phyloP scores from a whole-genome alignment of 2,888 invertebrate species.

The Aphidius colemani region DNA sequence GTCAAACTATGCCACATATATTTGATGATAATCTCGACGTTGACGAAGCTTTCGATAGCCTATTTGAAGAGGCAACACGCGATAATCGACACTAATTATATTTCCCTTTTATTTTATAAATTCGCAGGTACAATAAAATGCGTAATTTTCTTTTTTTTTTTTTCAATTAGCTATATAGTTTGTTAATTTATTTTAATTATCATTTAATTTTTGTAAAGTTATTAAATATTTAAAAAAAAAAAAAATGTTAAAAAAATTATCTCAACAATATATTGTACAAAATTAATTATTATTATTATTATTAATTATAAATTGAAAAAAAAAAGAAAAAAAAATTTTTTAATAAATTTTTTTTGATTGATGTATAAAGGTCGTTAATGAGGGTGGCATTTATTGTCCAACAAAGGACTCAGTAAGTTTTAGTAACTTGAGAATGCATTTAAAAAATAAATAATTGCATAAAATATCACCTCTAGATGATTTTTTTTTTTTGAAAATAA shows the following conservation, averaged over 20 bases:
- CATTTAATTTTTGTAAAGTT: neutral
- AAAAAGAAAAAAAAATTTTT: no score
- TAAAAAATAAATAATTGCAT: conserved; percentile 31
- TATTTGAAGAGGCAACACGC: conserved; percentile 66
- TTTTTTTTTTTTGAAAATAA: no score
- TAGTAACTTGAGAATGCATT: conserved; percentile 28
- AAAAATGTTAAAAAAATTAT: conserved; percentile 1
- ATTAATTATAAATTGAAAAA: no score
- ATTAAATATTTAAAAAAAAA: neutral
- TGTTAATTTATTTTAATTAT: no score
- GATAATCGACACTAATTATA: conserved; percentile 41
- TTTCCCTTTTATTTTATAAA: neutral
- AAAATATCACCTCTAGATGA: neutral
- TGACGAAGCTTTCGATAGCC: conserved; percentile 85
- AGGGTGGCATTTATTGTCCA: no score
- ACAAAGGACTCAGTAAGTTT: no score
- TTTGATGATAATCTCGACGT: conserved; percentile 77
- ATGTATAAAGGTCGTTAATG: no score
- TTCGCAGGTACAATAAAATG: conserved; percentile 3
- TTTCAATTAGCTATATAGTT: no score
- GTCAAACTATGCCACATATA: conserved; percentile 74
- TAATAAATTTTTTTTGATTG: no score
- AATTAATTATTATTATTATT: no score
- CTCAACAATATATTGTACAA: neutral
- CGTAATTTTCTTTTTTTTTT: neutral